Evolutionary conservation across 2,888 invertebrate species (phyloP).

Genomic region (Tricholauxania praeusta): DNA sequence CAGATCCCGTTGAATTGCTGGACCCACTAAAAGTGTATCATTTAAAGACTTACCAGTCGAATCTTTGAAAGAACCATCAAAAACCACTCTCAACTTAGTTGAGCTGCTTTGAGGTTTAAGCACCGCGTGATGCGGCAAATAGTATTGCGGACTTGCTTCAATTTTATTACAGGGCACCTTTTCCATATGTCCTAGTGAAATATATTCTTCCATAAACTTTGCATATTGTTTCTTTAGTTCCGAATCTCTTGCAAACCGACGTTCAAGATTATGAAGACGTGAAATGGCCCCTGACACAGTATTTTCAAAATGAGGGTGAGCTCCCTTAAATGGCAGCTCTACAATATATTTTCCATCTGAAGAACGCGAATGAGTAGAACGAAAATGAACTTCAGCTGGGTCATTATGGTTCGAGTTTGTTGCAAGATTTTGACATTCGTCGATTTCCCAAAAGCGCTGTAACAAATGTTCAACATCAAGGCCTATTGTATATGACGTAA

Average conservation of each 20-base stretch:
- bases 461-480: constrained; percentile 12
- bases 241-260: constrained; percentile 26
- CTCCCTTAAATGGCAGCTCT: constrained; percentile 32
- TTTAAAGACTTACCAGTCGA: constrained; percentile 34
- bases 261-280: constrained; percentile 35
- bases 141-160: constrained; percentile 28
- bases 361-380: constrained; percentile 27
- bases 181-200: constrained; percentile 37
- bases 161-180: constrained; percentile 19
- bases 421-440: not conserved
- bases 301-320: constrained; percentile 32
- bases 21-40: constrained; percentile 36
- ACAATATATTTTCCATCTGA: constrained; percentile 39
- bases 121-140: constrained; percentile 43
- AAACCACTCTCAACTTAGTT: constrained; percentile 38
- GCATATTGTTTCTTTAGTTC: constrained; percentile 23
- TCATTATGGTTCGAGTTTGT: constrained; percentile 21
- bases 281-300: constrained; percentile 28
- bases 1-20: constrained; percentile 37
- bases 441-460: constrained; percentile 11
- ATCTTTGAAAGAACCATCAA: constrained; percentile 41
- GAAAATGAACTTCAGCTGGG: constrained; percentile 34
- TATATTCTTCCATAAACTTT: constrained; percentile 39
- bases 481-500: not conserved
- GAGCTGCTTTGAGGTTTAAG: constrained; percentile 40